Conservation (phyloP, 2,888 invertebrate species). For the Coleophora flavipennella region DNA sequence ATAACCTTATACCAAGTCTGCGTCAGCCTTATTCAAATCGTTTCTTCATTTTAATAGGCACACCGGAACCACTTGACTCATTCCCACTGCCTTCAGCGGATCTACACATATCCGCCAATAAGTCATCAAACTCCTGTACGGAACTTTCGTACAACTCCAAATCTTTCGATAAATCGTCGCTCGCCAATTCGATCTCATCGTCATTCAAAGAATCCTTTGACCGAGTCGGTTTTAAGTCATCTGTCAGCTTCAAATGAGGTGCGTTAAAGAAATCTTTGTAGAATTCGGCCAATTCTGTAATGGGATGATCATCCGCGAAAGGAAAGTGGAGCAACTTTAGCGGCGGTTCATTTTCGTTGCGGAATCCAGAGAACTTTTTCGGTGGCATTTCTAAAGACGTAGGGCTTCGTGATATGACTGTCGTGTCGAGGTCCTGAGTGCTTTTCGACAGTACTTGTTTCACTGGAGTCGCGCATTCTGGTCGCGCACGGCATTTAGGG, state of each 20-base stretch:
- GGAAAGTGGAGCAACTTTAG: constrained; percentile 82
- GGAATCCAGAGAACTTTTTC: constrained; percentile 54
- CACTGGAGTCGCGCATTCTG: constrained; percentile 34
- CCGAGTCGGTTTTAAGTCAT: constrained; percentile 25
- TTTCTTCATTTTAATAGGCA: too few species aligned
- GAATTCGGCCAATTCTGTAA: constrained; percentile 83
- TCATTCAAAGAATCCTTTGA: constrained; percentile 30
- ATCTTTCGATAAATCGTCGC: constrained; percentile 77
- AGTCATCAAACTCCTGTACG: constrained; percentile 81
- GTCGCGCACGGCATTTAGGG: constrained; percentile 51
- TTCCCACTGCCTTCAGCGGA: constrained; percentile 74
- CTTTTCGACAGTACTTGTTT: constrained; percentile 37
- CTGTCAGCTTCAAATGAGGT: constrained; percentile 51
- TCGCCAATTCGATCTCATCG: constrained; percentile 41
- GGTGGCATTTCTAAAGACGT: constrained; percentile 56
- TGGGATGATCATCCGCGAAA: constrained; percentile 80
- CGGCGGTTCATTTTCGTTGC: constrained; percentile 74
- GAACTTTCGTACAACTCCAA: constrained; percentile 82
- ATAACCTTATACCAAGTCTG: too few species aligned
- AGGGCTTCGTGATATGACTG: constrained; percentile 44
- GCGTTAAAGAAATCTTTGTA: constrained; percentile 87
- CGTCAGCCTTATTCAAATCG: too few species aligned
- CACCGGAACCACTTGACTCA: constrained; percentile 22
- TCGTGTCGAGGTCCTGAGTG: constrained; percentile 46
- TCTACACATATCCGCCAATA: constrained; percentile 79